Evolutionary conservation across 2,113 vertebrate genomes (phyloP).

Genomic region (Oenanthe oenanthe): DNA sequence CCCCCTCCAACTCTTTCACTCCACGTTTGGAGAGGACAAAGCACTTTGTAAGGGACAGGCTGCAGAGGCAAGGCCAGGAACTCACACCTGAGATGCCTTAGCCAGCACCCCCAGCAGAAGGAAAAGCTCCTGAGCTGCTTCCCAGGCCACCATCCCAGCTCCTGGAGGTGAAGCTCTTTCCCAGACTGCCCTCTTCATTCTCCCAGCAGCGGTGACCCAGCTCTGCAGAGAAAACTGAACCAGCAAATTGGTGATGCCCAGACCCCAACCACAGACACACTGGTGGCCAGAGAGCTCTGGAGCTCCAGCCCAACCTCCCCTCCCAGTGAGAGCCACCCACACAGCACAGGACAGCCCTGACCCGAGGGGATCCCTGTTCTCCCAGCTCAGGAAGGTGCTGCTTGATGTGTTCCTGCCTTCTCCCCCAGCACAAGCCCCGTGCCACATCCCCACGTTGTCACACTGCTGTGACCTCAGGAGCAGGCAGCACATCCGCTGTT

Average conservation of each 20-base stretch:
- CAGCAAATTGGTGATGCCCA: background rate
- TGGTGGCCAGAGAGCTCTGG: background rate
- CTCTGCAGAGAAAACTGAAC: background rate
- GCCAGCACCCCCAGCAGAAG: background rate
- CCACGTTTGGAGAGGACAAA: background rate
- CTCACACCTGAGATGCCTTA: background rate
- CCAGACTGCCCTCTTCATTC: background rate
- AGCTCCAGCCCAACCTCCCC: background rate
- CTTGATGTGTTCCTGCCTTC: background rate
- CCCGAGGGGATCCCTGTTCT: background rate
- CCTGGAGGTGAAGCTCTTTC: background rate
- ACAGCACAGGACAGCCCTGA: background rate
- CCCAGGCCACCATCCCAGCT: background rate
- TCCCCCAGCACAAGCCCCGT: background rate
- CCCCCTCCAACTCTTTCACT: background rate
- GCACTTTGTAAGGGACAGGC: background rate
- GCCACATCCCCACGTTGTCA: background rate
- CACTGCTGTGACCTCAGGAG: background rate
- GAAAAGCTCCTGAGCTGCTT: background rate
- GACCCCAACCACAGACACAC: background rate
- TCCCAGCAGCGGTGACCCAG: rapidly evolving
- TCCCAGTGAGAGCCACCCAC: background rate
- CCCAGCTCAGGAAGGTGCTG: background rate
- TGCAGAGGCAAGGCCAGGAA: background rate
- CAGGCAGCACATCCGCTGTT: background rate